A percentile compares a stretch with the other conserved stretches of the same genome.
Evolutionary conservation across 2,113 vertebrate genomes (phyloP).

Genomic region (Noctilio leporinus): DNA sequence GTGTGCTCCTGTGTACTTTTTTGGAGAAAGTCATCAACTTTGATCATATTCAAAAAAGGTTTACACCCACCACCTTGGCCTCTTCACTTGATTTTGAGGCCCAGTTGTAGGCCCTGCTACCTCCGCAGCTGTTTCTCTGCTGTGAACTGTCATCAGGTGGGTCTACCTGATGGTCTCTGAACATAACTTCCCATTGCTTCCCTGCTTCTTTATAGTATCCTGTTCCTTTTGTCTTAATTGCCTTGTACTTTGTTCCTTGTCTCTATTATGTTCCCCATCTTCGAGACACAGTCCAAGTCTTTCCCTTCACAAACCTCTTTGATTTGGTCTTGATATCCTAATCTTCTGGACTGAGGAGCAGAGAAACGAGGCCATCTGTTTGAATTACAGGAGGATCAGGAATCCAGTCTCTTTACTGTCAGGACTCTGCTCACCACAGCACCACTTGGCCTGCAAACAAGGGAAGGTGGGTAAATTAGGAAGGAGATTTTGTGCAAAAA

Average conservation of each 20-base stretch:
- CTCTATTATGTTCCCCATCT: background rate
- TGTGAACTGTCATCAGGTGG: background rate
- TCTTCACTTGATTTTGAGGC: background rate
- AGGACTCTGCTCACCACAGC: background rate
- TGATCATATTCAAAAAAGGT: background rate
- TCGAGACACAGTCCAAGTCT: background rate
- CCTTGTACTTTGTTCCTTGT: background rate
- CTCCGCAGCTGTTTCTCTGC: background rate
- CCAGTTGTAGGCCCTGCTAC: background rate
- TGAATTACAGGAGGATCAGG: background rate
- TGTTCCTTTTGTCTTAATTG: background rate
- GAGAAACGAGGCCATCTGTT: background rate
- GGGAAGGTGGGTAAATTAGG: background rate
- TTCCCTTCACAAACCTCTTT: background rate
- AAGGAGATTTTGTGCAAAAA: background rate
- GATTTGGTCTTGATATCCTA: conserved; percentile 7
- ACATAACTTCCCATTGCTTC: background rate
- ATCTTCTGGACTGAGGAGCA: background rate
- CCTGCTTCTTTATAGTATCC: background rate
- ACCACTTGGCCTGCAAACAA: background rate
- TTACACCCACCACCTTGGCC: background rate
- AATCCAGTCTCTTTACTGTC: background rate
- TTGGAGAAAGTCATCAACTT: background rate
- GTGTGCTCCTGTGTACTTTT: background rate
- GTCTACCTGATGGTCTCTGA: background rate